These are phyloP conservation scores for Drosophila paucipuncta DNA, from an alignment of 2,888 invertebrate species.

Conservation along the genomic window DNA sequence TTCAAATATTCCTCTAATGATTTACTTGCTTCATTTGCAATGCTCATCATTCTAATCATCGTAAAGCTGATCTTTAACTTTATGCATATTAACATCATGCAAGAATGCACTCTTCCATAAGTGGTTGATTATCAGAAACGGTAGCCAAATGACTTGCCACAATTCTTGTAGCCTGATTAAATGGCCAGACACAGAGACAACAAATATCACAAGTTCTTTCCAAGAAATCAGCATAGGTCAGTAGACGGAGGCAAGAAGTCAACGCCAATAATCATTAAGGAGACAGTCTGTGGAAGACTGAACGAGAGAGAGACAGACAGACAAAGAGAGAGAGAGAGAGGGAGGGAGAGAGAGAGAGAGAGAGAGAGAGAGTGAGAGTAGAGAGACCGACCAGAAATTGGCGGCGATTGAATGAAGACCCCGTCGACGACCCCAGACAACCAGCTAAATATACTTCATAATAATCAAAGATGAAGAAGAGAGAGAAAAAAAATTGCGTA, in stretches of 20 bases:
- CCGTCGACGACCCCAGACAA: conserved; percentile 57
- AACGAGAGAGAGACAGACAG: not conserved
- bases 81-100: not conserved
- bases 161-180: conserved; percentile 14
- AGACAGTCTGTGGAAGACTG: not conserved
- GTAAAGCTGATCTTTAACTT: not conserved
- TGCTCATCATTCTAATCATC: not conserved
- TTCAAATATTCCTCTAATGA: not conserved
- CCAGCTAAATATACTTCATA: conserved; percentile 47
- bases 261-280: conserved; percentile 55
- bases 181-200: conserved; percentile 1
- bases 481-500: conserved; percentile 60
- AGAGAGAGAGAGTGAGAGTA: not conserved
- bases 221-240: conserved; percentile 78
- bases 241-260: conserved; percentile 43
- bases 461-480: conserved; percentile 45
- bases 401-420: conserved; percentile 67
- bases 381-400: conserved; percentile 30
- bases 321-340: not conserved
- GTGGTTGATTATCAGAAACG: conserved; percentile 12
- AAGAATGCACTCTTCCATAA: conserved; percentile 1
- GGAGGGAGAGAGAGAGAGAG: no score
- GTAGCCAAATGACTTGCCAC: conserved; percentile 27
- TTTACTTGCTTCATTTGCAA: not conserved
- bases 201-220: conserved; percentile 70